Evolutionary conservation across 2,113 vertebrate genomes (phyloP).

Genomic region (Orycteropus afer): DNA sequence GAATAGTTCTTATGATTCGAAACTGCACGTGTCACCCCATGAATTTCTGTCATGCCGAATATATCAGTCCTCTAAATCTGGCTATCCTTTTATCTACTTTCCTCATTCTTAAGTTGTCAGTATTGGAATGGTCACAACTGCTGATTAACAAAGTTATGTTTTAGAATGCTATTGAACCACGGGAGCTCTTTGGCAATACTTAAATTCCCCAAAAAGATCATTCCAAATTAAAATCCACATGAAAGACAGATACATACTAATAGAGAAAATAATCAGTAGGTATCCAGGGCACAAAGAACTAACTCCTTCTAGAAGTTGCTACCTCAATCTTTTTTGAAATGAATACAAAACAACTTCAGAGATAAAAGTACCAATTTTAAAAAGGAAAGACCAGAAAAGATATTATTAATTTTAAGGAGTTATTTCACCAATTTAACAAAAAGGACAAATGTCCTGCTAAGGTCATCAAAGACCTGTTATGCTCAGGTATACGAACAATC

Average conservation of each 20-base stretch:
- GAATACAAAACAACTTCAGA: not conserved
- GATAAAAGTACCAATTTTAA: not conserved
- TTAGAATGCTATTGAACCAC: not conserved
- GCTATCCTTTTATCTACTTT: not conserved
- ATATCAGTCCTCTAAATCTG: not conserved
- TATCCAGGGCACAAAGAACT: not conserved
- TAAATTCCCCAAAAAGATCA: not conserved
- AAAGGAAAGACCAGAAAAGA: not conserved
- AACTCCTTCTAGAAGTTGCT: not conserved
- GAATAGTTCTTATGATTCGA: not conserved
- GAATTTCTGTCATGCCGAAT: not conserved
- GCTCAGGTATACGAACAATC: not conserved
- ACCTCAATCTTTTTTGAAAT: not conserved
- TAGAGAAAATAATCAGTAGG: conserved; percentile 5
- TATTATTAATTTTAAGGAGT: not conserved
- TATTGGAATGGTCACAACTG: not conserved
- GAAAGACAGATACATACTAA: not conserved
- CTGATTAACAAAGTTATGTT: conserved; percentile 15
- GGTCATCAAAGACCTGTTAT: not conserved
- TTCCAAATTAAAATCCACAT: not conserved
- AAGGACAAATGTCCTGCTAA: not conserved
- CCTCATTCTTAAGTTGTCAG: not conserved
- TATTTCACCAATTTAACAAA: conserved; percentile 26
- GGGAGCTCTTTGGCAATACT: not conserved
- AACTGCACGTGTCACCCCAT: not conserved